Evolutionary conservation across 2,797 vertebrate species (phyloP), one percentile per base, ranked within the genome.

Genomic region (Coregonus ussuriensis): DNA sequence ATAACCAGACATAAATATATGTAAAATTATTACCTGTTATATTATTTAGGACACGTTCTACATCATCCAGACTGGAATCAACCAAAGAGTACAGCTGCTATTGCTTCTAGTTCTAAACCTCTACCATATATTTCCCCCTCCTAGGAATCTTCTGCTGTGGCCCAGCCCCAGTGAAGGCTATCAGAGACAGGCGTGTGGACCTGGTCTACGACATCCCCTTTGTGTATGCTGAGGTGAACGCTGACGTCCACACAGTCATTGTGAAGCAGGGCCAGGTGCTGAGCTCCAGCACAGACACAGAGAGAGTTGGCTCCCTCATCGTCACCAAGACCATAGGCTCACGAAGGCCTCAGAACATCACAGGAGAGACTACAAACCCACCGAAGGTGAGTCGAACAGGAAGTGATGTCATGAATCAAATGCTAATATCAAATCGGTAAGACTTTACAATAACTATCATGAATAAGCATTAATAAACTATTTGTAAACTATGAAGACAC

Each of bases 191-290:
- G 0, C 91, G 93, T 0, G 82, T 96, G 0, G 79, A 94, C 53
- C 78, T 95, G 79, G 72, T 82, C n/a, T 97, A 93, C 0, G 97
- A 99, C 82, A 83, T 95, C 0, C 94, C 95, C 0, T 99, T 99
- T 15, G 93, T 95, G 16, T 98, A 95, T 52, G 95, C 98, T 1
- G 96, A 94, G 90, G 97, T 99, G 82, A 98, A 97, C 1, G 97
- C 97, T 0, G 95, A 96, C 76, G 93, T 94, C 0, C 89, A 92
- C 51, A 92, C 88, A 0, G 90, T 94, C 88, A 83, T 98, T 4
- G 54, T 94, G 80, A 77, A 82, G 0, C 83, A 93, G 37, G 91
- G 88, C 4, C 85, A 84, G 56, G 93, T 94, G 75, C 74, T 97
- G 81, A 86, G 86, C 74, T 47, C 89, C 86, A 91, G 77, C 81